Evolutionary conservation across 1,140 invertebrate genomes (phyloP), one percentile per base, ranked within the genome.

Genomic region (Microvelia longipes): DNA sequence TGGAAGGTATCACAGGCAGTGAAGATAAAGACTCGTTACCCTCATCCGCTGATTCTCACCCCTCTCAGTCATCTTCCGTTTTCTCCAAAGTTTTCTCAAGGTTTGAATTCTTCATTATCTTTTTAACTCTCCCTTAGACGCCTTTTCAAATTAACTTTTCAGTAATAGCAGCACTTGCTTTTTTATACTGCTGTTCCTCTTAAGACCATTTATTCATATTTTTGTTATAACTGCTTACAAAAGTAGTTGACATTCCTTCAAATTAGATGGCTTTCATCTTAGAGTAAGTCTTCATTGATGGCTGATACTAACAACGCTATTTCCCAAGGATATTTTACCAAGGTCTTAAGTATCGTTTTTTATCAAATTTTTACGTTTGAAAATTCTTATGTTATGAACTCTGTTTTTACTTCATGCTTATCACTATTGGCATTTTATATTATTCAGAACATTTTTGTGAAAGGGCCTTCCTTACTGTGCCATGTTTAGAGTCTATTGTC

Each of bases 71-170:
- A 75, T 87, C 87, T 35, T 89, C 87, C 73, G 86, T 92, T 69
- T 92, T 93, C 82, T 91, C 90, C 75, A 92, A 92, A 85, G 90
- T 92, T 71, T 93, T 93, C 78, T 92, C 90, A 77, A 93, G 91
- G 91, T 92, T 82, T 79, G 80, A 76, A 63, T 68, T 30, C 28
- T 60, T 35, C 5, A 2, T 19, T 1, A 19, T 19, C 25, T n/a
- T n/a, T n/a, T n/a, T n/a, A n/a, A n/a, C n/a, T n/a, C n/a, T n/a
- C 13, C 29, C 29, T 66, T 1, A 66, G 24, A 1, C 29, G 5
- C 29, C 2, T 66, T 1, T 66, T 66, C 2, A 27, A 66, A 66
- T 66, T 28, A 26, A 1, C 19, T 60, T 11, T 60, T 11, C 30
- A 28, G 29, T 50, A 30, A 35, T 68, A 35, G 19, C 67, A 5